Percentiles rank a stretch among this genome's conserved stretches.
phyloP scores from a whole-genome alignment of 2,888 invertebrate genomes.

The Ectemnius continuus region DNA sequence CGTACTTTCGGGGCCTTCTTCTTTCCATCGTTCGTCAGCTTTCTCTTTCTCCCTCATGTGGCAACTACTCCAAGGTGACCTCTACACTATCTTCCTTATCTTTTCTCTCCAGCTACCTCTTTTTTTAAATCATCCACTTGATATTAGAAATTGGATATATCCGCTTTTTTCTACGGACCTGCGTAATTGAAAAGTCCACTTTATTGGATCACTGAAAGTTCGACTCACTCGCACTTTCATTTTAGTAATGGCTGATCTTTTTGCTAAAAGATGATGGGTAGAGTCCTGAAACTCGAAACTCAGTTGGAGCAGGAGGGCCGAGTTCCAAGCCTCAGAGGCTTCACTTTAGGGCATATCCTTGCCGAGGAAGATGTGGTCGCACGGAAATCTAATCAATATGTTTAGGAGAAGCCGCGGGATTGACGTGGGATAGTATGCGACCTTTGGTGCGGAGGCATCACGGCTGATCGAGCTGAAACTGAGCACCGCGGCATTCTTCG shows the following conservation, averaged over 20 bases:
- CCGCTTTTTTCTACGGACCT: too few species aligned
- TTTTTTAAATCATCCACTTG: neutral
- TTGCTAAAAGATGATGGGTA: conserved; percentile 11
- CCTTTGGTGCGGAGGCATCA: conserved; percentile 30
- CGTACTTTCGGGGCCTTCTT: conserved; percentile 42
- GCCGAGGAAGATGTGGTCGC: conserved; percentile 29
- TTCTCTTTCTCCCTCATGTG: neutral
- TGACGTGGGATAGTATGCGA: conserved; percentile 26
- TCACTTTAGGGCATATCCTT: conserved; percentile 34
- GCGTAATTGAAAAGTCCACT: too few species aligned
- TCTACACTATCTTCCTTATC: conserved; percentile 11
- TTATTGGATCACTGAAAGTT: too few species aligned
- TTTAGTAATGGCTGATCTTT: too few species aligned
- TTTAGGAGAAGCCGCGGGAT: conserved; percentile 46
- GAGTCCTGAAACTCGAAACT: conserved; percentile 55
- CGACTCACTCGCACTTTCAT: too few species aligned
- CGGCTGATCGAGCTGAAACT: conserved; percentile 9
- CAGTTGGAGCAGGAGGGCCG: conserved; percentile 50
- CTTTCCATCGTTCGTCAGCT: neutral
- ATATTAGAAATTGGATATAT: too few species aligned
- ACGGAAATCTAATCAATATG: conserved; percentile 50
- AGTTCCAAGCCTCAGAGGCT: conserved; percentile 40
- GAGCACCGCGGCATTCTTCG: too few species aligned
- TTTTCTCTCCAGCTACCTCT: conserved; percentile 13
- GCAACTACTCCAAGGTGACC: neutral